Conservation (phyloP, 2,888 invertebrate species). For the Zhengitettix transpicula region DNA sequence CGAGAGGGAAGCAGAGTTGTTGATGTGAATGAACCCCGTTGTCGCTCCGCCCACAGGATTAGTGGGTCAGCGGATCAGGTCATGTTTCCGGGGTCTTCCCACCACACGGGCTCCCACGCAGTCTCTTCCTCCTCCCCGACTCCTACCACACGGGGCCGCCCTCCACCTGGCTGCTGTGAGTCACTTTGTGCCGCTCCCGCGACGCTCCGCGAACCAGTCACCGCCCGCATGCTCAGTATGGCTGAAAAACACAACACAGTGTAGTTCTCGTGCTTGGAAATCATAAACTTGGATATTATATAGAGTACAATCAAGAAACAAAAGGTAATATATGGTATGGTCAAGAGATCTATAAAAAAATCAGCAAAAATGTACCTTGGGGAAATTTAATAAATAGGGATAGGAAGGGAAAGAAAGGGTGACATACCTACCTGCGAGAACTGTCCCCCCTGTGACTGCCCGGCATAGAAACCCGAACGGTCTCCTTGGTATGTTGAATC, state of each 20-base stretch:
- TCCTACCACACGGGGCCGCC: background rate
- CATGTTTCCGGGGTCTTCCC: no score
- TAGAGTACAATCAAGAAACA: background rate
- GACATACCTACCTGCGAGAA: slow-evolving; percentile 21
- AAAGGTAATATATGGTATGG: background rate
- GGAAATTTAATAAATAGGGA: background rate
- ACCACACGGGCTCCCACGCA: no score
- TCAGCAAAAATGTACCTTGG: background rate
- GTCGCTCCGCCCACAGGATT: no score
- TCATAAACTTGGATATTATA: background rate
- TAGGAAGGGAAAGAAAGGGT: background rate
- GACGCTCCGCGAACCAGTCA: slow-evolving; percentile 11
- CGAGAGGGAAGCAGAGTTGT: no score
- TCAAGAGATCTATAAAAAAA: background rate
- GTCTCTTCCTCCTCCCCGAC: background rate
- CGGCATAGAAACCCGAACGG: slow-evolving; percentile 20
- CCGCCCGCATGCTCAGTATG: slow-evolving; percentile 12
- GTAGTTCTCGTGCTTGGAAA: background rate
- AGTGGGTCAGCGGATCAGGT: no score
- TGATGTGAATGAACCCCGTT: no score
- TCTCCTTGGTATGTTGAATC: slow-evolving; percentile 70
- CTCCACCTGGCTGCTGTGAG: slow-evolving; percentile 1
- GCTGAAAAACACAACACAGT: slow-evolving; percentile 4
- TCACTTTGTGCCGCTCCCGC: slow-evolving; percentile 8
- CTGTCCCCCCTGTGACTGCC: slow-evolving; percentile 25